These are phyloP conservation scores for Halesus radiatus DNA, from an alignment of 1,140 invertebrate genomes.

Conservation along the genomic window DNA sequence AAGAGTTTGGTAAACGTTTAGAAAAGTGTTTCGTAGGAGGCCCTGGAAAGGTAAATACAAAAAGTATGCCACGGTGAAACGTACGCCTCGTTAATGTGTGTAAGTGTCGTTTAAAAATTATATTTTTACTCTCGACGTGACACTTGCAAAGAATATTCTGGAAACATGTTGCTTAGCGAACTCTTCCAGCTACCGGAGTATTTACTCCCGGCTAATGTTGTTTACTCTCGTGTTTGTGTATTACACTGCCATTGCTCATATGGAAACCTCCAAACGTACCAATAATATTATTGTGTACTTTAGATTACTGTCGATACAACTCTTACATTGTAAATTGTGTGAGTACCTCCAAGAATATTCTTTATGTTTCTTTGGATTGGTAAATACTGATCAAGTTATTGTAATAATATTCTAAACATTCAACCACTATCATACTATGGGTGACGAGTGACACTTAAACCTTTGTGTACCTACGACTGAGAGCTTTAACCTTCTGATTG, in stretches of 20 bases:
- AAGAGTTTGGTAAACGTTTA: constrained; percentile 16
- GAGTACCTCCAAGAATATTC: too few species aligned
- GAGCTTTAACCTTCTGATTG: too few species aligned
- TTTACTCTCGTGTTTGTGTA: background rate
- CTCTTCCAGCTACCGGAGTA: constrained; percentile 4
- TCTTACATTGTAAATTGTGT: too few species aligned
- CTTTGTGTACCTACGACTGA: too few species aligned
- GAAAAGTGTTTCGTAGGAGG: background rate
- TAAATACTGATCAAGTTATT: too few species aligned
- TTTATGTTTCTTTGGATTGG: too few species aligned
- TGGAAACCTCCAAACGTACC: background rate
- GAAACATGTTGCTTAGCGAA: background rate
- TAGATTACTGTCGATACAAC: too few species aligned
- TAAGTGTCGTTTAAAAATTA: constrained; percentile 29
- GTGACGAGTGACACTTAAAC: too few species aligned
- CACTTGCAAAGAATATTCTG: constrained; percentile 5
- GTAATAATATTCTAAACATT: too few species aligned
- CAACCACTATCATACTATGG: too few species aligned
- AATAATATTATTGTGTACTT: too few species aligned
- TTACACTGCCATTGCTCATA: background rate
- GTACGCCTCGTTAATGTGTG: background rate
- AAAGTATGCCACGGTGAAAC: constrained; percentile 20
- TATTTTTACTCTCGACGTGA: constrained; percentile 15
- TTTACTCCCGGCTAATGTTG: constrained; percentile 1
- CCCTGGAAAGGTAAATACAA: background rate